A percentile compares a stretch with the other conserved stretches of the same genome.
These are phyloP conservation scores for Heliconius melpomene DNA, from an alignment of 1,140 invertebrate species.

Conservation along the genomic window DNA sequence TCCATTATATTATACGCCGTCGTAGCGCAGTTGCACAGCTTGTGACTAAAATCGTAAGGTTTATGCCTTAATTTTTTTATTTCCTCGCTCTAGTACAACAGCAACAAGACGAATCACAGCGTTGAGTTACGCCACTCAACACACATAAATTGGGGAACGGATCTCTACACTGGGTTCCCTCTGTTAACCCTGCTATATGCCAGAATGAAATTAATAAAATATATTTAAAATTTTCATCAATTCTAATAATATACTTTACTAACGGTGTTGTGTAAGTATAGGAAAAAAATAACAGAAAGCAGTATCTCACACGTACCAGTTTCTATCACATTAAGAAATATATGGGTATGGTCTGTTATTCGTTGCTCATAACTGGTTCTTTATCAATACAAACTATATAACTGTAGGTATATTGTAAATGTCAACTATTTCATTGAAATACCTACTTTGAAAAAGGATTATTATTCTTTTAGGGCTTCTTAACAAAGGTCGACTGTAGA, in stretches of 20 bases:
- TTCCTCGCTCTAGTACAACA: too few species aligned
- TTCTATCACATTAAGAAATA: not conserved
- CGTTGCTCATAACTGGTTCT: not conserved
- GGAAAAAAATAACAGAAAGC: not conserved
- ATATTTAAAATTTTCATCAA: not conserved
- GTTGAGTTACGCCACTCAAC: too few species aligned
- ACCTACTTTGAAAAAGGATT: not conserved
- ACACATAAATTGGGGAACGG: too few species aligned
- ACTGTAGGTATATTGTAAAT: not conserved
- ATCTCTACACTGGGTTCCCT: too few species aligned
- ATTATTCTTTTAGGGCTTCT: conserved; percentile 5
- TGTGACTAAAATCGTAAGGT: too few species aligned
- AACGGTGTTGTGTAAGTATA: not conserved
- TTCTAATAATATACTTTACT: not conserved
- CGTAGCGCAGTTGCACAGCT: too few species aligned
- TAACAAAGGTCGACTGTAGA: not conserved
- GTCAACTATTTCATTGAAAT: not conserved
- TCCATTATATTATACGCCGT: too few species aligned
- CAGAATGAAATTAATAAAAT: too few species aligned
- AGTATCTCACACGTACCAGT: not conserved
- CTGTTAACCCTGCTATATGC: too few species aligned
- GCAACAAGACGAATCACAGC: too few species aligned
- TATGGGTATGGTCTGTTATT: conserved; percentile 5
- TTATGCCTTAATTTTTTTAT: too few species aligned
- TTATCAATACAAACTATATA: conserved; percentile 14